A percentile compares a stretch with the other conserved stretches of the same genome.
Evolutionary conservation across 23 tunicate genomes (phyloP).

Genomic region (Trididemnum clinides): DNA sequence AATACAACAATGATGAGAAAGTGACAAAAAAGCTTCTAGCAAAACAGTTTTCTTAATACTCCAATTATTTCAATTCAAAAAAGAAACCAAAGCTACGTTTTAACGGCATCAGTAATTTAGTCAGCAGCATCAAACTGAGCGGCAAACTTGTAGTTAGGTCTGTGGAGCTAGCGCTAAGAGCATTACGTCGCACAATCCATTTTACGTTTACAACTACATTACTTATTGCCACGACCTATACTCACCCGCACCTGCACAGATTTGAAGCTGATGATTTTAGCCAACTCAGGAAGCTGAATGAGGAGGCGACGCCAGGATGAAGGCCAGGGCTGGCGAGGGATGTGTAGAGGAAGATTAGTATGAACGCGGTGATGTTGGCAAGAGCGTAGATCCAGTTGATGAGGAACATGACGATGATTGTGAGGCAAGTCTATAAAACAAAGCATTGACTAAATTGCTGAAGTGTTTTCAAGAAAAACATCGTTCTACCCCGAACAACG

Average conservation of each 20-base stretch:
- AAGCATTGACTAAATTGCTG: neutral
- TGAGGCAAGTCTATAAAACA: constrained; percentile 50
- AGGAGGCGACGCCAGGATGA: constrained; percentile 79
- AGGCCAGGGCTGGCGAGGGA: constrained; percentile 74
- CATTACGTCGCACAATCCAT: too few relatives aligned
- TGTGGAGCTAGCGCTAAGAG: too few relatives aligned
- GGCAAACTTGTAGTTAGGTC: too few relatives aligned
- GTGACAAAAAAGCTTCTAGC: neutral
- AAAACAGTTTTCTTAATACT: too few relatives aligned
- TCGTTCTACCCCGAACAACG: constrained; percentile 88
- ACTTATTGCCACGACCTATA: too few relatives aligned
- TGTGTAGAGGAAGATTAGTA: constrained; percentile 71
- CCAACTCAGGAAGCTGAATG: constrained; percentile 78
- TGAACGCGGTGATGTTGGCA: constrained; percentile 81
- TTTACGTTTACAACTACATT: too few relatives aligned
- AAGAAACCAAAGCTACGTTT: too few relatives aligned
- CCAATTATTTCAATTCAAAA: too few relatives aligned
- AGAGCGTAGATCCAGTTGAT: constrained; percentile 96
- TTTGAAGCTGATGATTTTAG: constrained; percentile 2
- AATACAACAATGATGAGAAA: neutral
- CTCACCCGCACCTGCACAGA: constrained; percentile 43
- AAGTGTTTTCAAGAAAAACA: neutral
- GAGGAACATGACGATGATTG: constrained; percentile 83
- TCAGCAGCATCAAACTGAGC: too few relatives aligned
- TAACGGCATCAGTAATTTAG: too few relatives aligned